phyloP scores from a whole-genome alignment of 2,888 invertebrate species.

The Myopa tessellatipennis region DNA sequence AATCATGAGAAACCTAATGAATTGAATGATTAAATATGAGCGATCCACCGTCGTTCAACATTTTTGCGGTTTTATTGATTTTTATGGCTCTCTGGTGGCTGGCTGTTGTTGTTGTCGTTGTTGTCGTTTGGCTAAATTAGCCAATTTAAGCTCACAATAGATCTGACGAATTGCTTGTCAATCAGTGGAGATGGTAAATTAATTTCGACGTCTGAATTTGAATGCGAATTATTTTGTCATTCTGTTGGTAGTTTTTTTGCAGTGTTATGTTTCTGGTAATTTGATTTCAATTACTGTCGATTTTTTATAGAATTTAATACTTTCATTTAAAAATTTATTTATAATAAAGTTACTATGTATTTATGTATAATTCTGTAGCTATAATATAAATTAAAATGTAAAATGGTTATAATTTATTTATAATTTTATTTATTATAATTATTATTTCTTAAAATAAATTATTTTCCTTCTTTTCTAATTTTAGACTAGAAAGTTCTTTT shows the following conservation, averaged over 20 bases:
- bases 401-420: too few species aligned
- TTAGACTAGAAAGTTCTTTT: too few species aligned
- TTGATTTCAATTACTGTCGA: too few species aligned
- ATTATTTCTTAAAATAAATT: too few species aligned
- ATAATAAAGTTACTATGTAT: too few species aligned
- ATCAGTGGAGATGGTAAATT: background rate
- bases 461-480: too few species aligned
- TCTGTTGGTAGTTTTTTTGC: background rate
- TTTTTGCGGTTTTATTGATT: slow-evolving; percentile 1
- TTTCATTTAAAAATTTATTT: too few species aligned
- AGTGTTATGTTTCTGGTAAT: background rate
- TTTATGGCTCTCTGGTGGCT: background rate
- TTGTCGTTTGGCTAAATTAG: slow-evolving; percentile 11
- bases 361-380: too few species aligned
- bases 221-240: background rate
- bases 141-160: slow-evolving; percentile 13
- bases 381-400: too few species aligned
- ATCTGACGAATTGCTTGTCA: slow-evolving; percentile 27
- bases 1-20: background rate
- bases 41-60: slow-evolving; percentile 15
- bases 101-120: too few species aligned
- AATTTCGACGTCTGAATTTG: background rate
- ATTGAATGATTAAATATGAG: slow-evolving; percentile 9
- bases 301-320: too few species aligned
- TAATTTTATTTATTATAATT: too few species aligned